A percentile compares a stretch with the other conserved stretches of the same genome.
These are phyloP conservation scores for Turnix velox DNA, from an alignment of 2,113 vertebrate species.

Conservation along the genomic window DNA sequence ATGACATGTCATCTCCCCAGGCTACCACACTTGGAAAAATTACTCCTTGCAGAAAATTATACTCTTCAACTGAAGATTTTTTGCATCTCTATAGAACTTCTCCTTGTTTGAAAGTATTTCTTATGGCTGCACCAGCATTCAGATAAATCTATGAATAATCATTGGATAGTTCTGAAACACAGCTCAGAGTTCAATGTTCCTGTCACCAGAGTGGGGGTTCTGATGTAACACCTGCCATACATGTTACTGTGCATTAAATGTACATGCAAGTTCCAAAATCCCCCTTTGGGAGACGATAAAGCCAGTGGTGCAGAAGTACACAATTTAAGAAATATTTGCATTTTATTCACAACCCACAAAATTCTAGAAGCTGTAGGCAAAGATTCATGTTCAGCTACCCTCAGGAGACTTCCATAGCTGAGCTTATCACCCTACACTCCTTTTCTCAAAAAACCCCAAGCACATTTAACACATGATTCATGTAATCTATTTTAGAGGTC, in stretches of 20 bases:
- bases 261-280: not conserved
- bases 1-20: not conserved
- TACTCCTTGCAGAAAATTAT: not conserved
- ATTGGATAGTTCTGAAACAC: not conserved
- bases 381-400: not conserved
- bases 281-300: not conserved
- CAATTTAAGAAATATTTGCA: not conserved
- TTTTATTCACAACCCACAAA: constrained; percentile 5
- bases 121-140: accelerated
- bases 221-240: not conserved
- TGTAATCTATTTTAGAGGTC: not conserved
- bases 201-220: not conserved
- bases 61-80: not conserved
- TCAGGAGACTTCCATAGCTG: not conserved
- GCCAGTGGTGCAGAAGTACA: not conserved
- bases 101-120: not conserved
- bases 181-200: not conserved
- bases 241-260: not conserved
- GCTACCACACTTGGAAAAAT: not conserved
- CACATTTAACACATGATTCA: not conserved
- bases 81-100: not conserved
- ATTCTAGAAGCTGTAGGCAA: constrained; percentile 12
- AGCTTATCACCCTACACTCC: not conserved
- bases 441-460: not conserved
- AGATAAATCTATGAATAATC: not conserved